Evolutionary conservation across 2,113 vertebrate genomes (phyloP).

Genomic region (Dermatemys mawii): DNA sequence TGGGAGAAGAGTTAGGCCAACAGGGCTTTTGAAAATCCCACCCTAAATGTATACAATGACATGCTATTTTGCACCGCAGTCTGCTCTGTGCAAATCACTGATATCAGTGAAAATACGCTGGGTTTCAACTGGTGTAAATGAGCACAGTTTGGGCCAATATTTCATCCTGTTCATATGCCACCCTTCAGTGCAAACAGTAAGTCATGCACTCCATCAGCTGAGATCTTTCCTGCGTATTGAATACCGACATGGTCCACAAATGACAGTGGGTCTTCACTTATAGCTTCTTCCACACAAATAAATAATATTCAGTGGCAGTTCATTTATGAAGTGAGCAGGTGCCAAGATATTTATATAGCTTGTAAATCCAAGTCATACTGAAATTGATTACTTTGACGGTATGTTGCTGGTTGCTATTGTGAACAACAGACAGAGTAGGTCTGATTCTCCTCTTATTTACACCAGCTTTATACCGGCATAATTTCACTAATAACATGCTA

Average conservation of each 20-base stretch:
- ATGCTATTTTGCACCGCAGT: not conserved
- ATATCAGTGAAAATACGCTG: not conserved
- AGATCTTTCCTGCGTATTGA: not conserved
- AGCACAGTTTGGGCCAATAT: not conserved
- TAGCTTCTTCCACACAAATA: not conserved
- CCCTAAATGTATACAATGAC: not conserved
- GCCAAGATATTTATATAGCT: not conserved
- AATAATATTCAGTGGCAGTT: not conserved
- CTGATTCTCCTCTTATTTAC: not conserved
- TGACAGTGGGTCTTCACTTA: not conserved
- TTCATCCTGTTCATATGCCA: not conserved
- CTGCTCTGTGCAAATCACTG: not conserved
- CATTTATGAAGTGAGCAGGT: not conserved
- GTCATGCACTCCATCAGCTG: not conserved
- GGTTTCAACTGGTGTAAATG: not conserved
- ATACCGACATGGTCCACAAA: not conserved
- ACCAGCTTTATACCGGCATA: accelerated
- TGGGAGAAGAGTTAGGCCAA: not conserved
- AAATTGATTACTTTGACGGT: not conserved
- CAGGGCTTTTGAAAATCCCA: not conserved
- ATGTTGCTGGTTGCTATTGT: accelerated
- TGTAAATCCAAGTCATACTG: accelerated
- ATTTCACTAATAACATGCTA: accelerated
- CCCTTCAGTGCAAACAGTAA: not conserved
- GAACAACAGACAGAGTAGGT: not conserved